These are phyloP conservation scores for Agelastica alni DNA, from an alignment of 2,888 invertebrate species.

Conservation along the genomic window DNA sequence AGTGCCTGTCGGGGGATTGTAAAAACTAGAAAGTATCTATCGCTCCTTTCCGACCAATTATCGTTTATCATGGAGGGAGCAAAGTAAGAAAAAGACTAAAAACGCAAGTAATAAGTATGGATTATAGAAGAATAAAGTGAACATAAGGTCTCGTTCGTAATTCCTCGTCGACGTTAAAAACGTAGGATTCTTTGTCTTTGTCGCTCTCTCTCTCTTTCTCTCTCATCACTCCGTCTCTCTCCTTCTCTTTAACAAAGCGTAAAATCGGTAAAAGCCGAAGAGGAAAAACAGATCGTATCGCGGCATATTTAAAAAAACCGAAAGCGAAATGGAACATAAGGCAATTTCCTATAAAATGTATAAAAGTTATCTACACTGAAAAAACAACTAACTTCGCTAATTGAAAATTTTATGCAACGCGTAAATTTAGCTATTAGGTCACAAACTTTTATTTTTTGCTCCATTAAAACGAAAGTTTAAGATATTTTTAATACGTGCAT, in stretches of 20 bases:
- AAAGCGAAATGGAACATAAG: constrained; percentile 48
- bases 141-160: constrained; percentile 44
- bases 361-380: background rate
- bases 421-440: too few relatives aligned
- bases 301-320: constrained; percentile 33
- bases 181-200: constrained; percentile 17
- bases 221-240: too few relatives aligned
- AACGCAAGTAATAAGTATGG: constrained; percentile 56
- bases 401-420: too few relatives aligned
- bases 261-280: constrained; percentile 30
- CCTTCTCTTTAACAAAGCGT: constrained; percentile 32
- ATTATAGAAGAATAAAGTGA: constrained; percentile 52
- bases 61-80: constrained; percentile 53
- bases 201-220: constrained; percentile 32
- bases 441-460: too few relatives aligned
- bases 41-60: constrained; percentile 47
- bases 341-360: constrained; percentile 53
- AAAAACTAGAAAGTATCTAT: constrained; percentile 19
- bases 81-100: constrained; percentile 53
- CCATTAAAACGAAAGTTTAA: too few relatives aligned
- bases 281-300: constrained; percentile 31
- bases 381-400: too few relatives aligned
- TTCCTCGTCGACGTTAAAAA: constrained; percentile 32
- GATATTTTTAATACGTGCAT: too few relatives aligned
- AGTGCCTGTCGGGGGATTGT: background rate